These are phyloP conservation scores for Diarsia mendica DNA, from an alignment of 2,888 invertebrate species.

Conservation along the genomic window DNA sequence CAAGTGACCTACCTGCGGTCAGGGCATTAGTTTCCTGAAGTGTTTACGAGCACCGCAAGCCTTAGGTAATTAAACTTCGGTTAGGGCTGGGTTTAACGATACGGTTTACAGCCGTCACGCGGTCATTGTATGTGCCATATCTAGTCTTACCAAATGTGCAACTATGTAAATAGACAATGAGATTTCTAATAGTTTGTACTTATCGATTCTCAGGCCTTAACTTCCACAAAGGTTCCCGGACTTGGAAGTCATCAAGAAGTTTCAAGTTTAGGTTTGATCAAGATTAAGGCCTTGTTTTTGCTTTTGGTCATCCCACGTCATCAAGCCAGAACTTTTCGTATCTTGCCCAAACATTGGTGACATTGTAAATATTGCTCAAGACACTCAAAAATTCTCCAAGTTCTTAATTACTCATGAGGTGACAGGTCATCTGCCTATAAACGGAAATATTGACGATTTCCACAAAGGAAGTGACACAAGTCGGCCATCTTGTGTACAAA, in stretches of 20 bases:
- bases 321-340: slow-evolving; percentile 9
- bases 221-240: neutral
- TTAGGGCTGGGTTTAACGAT: slow-evolving; percentile 82
- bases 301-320: slow-evolving; percentile 8
- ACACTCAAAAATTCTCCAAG: slow-evolving; percentile 33
- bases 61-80: slow-evolving; percentile 85
- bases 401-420: slow-evolving; percentile 56
- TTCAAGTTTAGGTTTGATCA: neutral
- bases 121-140: slow-evolving; percentile 76
- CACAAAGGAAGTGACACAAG: slow-evolving; percentile 82
- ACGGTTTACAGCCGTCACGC: slow-evolving; percentile 78
- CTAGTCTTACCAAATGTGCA: slow-evolving; percentile 73
- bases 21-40: slow-evolving; percentile 85
- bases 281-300: neutral
- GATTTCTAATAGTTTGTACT: slow-evolving; percentile 42
- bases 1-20: slow-evolving; percentile 86
- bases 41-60: slow-evolving; percentile 79
- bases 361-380: slow-evolving; percentile 24
- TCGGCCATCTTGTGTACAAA: slow-evolving; percentile 80
- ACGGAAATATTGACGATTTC: slow-evolving; percentile 63
- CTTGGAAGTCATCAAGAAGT: neutral
- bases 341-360: slow-evolving; percentile 12
- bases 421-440: slow-evolving; percentile 58
- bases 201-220: neutral
- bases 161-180: slow-evolving; percentile 76